Evolutionary conservation across 2,888 invertebrate genomes (phyloP), one percentile per base, ranked within the genome.

Genomic region (Aelia acuminata): DNA sequence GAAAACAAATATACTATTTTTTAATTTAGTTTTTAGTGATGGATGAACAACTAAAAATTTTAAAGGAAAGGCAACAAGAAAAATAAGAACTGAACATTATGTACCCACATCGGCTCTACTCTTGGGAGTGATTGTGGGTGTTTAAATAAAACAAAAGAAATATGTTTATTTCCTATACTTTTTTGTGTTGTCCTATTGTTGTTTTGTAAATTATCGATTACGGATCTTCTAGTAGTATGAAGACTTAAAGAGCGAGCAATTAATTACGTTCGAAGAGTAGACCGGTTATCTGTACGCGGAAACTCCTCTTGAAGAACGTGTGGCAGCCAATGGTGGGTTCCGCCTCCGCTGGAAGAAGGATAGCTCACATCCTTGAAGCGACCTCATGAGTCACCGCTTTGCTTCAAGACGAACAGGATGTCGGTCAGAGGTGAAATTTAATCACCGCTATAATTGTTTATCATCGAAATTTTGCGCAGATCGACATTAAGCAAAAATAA

Each of bases 351-450:
- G 31, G 31, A 70, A 35, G 63, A 70, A 70, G 63, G 63, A 70
- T 70, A 20, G 43, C 43, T 43, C 80, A n/a, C 80, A 80, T 43
- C 80, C 80, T 80, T 80, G 80, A 47, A 80, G 80, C 80, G 80
- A 80, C 80, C 80, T 47, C 39, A 47, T 80, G 80, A 80, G 43
- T 80, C 80, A 80, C n/a, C n/a, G 11, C 22, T 47, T 80, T 39
- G 43, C 39, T 13, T 39, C 80, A 80, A 43, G 43, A 80, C n/a
- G 43, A 80, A 80, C 43, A 80, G 80, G 80, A 80, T 80, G 43
- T 80, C 22, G 80, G 80, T 80, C 80, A 80, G 80, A 47, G 80
- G 80, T 80, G 80, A 80, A n/a, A 22, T 22, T 80, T 43, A 80
- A 80, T 43, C 80, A 80, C 43, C 80, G n/a, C 80, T 43, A 13